Conservation (phyloP, 1,140 invertebrate species). For the Trichonephila clavata region DNA sequence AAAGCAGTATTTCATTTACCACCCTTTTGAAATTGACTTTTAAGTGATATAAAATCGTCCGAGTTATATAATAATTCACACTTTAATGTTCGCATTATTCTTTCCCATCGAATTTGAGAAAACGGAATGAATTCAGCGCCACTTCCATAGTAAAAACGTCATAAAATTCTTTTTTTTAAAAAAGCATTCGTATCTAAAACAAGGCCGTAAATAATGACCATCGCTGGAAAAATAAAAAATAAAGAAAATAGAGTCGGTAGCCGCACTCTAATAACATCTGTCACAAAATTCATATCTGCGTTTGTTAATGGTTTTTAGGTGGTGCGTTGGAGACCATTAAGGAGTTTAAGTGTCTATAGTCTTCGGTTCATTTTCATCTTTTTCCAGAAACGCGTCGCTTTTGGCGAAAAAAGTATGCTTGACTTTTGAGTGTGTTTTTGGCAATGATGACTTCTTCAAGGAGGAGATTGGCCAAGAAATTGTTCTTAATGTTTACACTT, state of each 20-base stretch:
- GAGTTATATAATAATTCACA: not conserved
- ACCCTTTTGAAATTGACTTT: not conserved
- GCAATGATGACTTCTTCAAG: not conserved
- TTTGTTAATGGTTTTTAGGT: not conserved
- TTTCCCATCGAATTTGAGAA: not conserved
- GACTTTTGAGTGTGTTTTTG: not conserved
- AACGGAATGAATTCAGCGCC: not conserved
- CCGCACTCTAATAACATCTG: slow-evolving; percentile 33
- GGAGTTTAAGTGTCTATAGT: slow-evolving; percentile 11
- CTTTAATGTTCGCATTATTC: not conserved
- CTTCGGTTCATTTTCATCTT: slow-evolving; percentile 43
- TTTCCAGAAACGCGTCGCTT: not conserved
- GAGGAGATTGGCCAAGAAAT: slow-evolving; percentile 15
- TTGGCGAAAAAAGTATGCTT: not conserved
- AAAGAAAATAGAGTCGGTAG: not conserved
- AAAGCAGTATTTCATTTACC: slow-evolving; percentile 8
- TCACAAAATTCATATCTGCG: slow-evolving; percentile 7
- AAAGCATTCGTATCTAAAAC: not conserved
- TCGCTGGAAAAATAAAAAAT: not conserved
- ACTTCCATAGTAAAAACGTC: not conserved
- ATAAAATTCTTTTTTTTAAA: not conserved
- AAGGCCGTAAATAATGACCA: slow-evolving; percentile 29
- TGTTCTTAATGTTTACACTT: not conserved
- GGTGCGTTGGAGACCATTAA: not conserved
- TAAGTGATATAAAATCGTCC: not conserved